Conservation (phyloP, 1,140 invertebrate genomes). For the Drosophila biarmipes region DNA sequence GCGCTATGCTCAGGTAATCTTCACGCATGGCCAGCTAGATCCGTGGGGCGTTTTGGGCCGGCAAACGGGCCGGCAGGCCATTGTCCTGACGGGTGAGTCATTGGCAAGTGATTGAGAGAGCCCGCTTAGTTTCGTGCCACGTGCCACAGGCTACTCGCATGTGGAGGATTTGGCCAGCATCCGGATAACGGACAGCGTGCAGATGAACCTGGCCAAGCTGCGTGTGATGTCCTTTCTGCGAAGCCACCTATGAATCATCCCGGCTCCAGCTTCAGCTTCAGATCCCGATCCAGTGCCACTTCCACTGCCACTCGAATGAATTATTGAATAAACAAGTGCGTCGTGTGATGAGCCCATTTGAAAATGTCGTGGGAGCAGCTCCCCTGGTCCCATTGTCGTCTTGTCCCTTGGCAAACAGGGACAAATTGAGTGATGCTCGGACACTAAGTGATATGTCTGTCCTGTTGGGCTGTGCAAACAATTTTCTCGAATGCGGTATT, state of each 20-base stretch:
- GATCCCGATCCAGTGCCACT: neutral
- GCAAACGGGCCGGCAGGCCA: slow-evolving; percentile 61
- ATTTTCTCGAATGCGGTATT: slow-evolving; percentile 32
- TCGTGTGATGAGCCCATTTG: slow-evolving; percentile 50
- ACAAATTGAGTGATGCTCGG: slow-evolving; percentile 73
- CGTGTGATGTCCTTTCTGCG: slow-evolving; percentile 75
- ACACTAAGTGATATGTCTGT: slow-evolving; percentile 59
- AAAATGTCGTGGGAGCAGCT: slow-evolving; percentile 38
- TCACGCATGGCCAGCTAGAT: slow-evolving; percentile 88
- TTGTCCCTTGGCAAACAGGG: slow-evolving; percentile 41
- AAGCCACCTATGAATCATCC: slow-evolving; percentile 50
- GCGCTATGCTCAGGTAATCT: slow-evolving; percentile 85
- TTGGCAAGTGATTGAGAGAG: slow-evolving; percentile 27
- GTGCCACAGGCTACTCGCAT: slow-evolving; percentile 68
- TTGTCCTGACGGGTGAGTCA: slow-evolving; percentile 59
- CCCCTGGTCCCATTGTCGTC: slow-evolving; percentile 4
- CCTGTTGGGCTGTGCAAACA: slow-evolving; percentile 28
- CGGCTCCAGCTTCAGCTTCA: neutral
- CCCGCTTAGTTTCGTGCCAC: slow-evolving; percentile 36
- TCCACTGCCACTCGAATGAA: slow-evolving; percentile 37
- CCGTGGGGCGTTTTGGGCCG: slow-evolving; percentile 85
- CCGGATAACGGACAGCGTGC: slow-evolving; percentile 56
- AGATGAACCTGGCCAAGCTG: slow-evolving; percentile 79
- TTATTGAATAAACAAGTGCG: slow-evolving; percentile 73
- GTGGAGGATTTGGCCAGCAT: slow-evolving; percentile 70